Percentiles rank a stretch among this genome's conserved stretches.
These are phyloP conservation scores for Porphyrio hochstetteri DNA, from an alignment of 2,113 vertebrate species.

Conservation along the genomic window DNA sequence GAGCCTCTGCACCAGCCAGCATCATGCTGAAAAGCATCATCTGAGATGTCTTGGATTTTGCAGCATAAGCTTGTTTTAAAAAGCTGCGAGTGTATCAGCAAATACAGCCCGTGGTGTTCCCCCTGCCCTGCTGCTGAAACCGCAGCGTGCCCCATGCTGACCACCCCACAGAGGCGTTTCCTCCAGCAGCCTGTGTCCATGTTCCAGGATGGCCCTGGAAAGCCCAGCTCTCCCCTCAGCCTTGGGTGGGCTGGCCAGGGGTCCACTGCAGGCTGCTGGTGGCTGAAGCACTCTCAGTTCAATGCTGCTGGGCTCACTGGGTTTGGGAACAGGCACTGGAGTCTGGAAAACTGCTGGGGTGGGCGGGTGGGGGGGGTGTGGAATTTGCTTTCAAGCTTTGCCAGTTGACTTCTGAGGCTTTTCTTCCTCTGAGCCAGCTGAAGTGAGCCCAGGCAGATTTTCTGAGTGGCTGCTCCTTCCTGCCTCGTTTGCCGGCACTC, in stretches of 20 bases:
- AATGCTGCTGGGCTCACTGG: fast-evolving
- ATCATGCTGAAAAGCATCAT: not conserved
- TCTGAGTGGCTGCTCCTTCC: not conserved
- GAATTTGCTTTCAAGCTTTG: slow-evolving; percentile 25
- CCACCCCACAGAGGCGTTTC: not conserved
- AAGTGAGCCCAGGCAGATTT: not conserved
- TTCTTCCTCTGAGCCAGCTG: not conserved
- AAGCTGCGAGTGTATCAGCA: not conserved
- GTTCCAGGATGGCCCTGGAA: not conserved
- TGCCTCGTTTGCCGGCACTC: not conserved
- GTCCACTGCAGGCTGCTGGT: fast-evolving
- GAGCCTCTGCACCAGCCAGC: not conserved
- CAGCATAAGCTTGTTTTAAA: not conserved
- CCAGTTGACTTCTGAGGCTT: not conserved
- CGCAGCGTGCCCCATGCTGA: not conserved
- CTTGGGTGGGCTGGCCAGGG: not conserved
- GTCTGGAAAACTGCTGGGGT: not conserved
- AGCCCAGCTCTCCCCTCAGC: not conserved
- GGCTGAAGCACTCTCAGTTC: not conserved
- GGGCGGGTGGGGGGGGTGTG: too few relatives aligned
- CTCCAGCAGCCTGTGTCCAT: not conserved
- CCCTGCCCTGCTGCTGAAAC: not conserved
- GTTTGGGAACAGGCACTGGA: not conserved
- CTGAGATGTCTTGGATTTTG: not conserved
- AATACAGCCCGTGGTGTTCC: fast-evolving